A percentile compares a stretch with the other conserved stretches of the same genome.
phyloP scores from a whole-genome alignment of 2,888 invertebrate species.

The Cantharis rufa region DNA sequence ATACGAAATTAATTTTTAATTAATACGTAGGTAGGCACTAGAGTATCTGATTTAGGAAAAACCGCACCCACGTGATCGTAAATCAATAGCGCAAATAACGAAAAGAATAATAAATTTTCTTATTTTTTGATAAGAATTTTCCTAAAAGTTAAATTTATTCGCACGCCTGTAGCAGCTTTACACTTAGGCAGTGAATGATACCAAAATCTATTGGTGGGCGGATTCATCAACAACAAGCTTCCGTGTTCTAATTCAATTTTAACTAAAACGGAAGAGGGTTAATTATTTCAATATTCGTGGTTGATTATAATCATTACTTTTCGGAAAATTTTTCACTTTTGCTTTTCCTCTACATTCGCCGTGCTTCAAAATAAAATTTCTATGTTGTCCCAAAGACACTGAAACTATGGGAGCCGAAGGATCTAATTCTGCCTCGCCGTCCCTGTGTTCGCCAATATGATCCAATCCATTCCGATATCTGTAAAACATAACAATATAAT shows the following conservation, averaged over 20 bases:
- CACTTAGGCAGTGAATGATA: constrained; percentile 70
- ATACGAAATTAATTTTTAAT: background rate
- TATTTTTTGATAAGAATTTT: constrained; percentile 46
- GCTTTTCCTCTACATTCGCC: constrained; percentile 60
- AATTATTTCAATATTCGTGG: background rate
- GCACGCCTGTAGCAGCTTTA: constrained; percentile 59
- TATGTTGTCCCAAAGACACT: constrained; percentile 66
- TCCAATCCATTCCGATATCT: constrained; percentile 67
- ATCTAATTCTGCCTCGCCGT: constrained; percentile 71
- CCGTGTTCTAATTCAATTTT: constrained; percentile 67
- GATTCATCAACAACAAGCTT: constrained; percentile 70
- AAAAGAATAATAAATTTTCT: background rate
- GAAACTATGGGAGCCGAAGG: constrained; percentile 68
- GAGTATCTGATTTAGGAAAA: background rate
- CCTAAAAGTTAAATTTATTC: constrained; percentile 72
- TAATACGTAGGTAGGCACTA: background rate
- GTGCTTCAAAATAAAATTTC: constrained; percentile 69
- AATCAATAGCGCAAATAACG: background rate
- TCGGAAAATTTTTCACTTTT: constrained; percentile 48
- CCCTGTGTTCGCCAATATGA: constrained; percentile 73
- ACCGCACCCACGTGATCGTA: background rate
- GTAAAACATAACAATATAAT: too few species aligned
- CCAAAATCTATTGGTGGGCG: constrained; percentile 72
- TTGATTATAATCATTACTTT: background rate
- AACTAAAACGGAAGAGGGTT: constrained; percentile 50